A percentile compares a stretch with the other conserved stretches of the same genome.
phyloP scores from a whole-genome alignment of 64 coral and sea anemone species.

The Montipora capricornis region DNA sequence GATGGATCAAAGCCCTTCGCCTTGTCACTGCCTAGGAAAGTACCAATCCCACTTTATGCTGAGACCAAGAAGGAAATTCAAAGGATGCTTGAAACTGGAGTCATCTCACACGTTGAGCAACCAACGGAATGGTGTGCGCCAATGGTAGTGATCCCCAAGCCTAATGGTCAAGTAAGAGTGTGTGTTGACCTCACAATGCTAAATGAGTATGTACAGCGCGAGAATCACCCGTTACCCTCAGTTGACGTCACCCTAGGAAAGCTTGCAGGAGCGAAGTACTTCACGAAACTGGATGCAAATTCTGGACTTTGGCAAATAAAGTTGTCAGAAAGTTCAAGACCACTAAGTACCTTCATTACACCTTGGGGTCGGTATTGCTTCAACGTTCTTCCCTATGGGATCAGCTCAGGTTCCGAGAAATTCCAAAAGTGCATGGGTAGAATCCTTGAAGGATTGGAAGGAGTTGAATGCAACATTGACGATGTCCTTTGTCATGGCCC shows the following conservation, averaged over 20 bases:
- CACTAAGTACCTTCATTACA: constrained; percentile 20
- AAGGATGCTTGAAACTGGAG: neutral
- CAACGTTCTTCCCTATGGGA: constrained; percentile 25
- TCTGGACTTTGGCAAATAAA: constrained; percentile 66
- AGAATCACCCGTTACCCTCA: constrained; percentile 20
- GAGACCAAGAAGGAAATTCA: neutral
- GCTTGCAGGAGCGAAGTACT: constrained; percentile 6
- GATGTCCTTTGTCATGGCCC: constrained; percentile 19
- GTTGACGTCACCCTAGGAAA: neutral
- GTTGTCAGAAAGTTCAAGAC: neutral
- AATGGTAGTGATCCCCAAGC: constrained; percentile 35
- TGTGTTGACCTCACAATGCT: constrained; percentile 43
- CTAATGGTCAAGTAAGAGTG: constrained; percentile 41
- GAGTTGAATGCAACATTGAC: constrained; percentile 45
- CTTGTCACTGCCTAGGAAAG: constrained; percentile 69
- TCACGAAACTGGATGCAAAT: constrained; percentile 28
- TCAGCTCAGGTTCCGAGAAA: constrained; percentile 23
- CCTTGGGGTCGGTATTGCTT: constrained; percentile 4
- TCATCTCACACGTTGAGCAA: constrained; percentile 6
- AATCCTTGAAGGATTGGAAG: constrained; percentile 32
- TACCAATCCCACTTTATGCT: constrained; percentile 54
- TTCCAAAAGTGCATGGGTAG: constrained; percentile 40
- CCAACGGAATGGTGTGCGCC: constrained; percentile 53
- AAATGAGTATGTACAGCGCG: constrained; percentile 18
- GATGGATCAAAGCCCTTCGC: neutral